phyloP scores from a whole-genome alignment of 2,113 vertebrate genomes.

The Ctenomys sociabilis region DNA sequence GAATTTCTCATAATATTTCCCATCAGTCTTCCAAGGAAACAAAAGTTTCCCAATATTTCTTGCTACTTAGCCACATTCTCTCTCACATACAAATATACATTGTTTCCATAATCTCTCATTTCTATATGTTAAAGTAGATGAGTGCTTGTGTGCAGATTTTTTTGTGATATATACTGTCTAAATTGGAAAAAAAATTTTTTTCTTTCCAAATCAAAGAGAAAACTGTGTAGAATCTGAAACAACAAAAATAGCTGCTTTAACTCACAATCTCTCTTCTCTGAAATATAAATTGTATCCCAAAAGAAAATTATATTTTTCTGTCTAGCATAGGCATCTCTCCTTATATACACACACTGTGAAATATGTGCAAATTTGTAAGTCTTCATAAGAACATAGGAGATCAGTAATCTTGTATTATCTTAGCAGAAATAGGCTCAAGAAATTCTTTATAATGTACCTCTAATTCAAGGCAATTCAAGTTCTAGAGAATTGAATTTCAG shows the following conservation, averaged over 20 bases:
- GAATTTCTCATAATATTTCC: not conserved
- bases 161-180: slow-evolving; percentile 68
- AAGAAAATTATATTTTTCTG: slow-evolving; percentile 81
- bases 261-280: slow-evolving; percentile 54
- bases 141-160: slow-evolving; percentile 50
- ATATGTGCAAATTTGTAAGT: slow-evolving; percentile 45
- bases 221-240: slow-evolving; percentile 71
- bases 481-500: slow-evolving; percentile 47
- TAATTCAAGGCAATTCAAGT: slow-evolving; percentile 54
- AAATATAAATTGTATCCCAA: slow-evolving; percentile 71
- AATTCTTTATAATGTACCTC: slow-evolving; percentile 65
- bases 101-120: not conserved
- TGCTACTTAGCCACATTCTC: not conserved
- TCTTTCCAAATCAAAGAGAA: slow-evolving; percentile 74
- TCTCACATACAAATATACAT: not conserved
- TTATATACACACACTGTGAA: slow-evolving; percentile 45
- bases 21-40: not conserved
- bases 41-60: not conserved
- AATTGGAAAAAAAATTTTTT: slow-evolving; percentile 75
- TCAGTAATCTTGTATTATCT: slow-evolving; percentile 73
- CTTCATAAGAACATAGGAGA: slow-evolving; percentile 63
- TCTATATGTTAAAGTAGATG: not conserved
- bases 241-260: slow-evolving; percentile 75
- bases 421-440: slow-evolving; percentile 54
- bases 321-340: slow-evolving; percentile 60